These are phyloP conservation scores for Lutjanus erythropterus DNA, from an alignment of 2,113 vertebrate species.

Conservation along the genomic window DNA sequence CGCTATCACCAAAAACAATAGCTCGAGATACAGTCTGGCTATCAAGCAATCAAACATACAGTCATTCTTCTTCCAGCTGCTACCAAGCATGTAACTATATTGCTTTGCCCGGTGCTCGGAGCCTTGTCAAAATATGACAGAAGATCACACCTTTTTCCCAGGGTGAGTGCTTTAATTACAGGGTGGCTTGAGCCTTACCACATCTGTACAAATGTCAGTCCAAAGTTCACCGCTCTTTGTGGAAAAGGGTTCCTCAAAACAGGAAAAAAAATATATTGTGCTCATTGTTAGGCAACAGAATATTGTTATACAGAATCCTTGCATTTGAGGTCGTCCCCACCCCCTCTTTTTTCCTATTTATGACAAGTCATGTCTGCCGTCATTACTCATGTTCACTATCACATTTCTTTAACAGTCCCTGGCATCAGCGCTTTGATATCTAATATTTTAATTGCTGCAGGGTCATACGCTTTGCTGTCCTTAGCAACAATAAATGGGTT, in stretches of 20 bases:
- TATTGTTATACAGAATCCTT: constrained; percentile 78
- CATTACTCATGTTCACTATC: constrained; percentile 82
- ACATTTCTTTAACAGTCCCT: constrained; percentile 79
- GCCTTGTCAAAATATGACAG: constrained; percentile 89
- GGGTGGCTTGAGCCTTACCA: constrained; percentile 81
- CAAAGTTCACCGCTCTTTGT: constrained; percentile 83
- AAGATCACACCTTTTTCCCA: constrained; percentile 84
- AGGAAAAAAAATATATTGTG: constrained; percentile 55
- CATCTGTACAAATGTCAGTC: constrained; percentile 88
- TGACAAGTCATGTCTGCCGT: constrained; percentile 72
- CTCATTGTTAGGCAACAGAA: constrained; percentile 82
- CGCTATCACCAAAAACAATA: constrained; percentile 75
- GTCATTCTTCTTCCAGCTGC: constrained; percentile 83
- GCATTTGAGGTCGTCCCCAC: constrained; percentile 76
- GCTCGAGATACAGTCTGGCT: constrained; percentile 77
- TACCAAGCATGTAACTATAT: constrained; percentile 86
- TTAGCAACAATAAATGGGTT: constrained; percentile 62
- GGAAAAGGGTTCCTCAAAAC: constrained; percentile 61
- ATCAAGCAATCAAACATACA: constrained; percentile 84
- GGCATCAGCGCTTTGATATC: constrained; percentile 79
- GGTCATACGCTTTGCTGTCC: constrained; percentile 82
- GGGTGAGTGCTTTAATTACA: constrained; percentile 89
- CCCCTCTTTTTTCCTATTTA: constrained; percentile 47
- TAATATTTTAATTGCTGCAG: constrained; percentile 81
- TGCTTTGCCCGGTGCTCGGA: constrained; percentile 84